Evolutionary conservation across 2,888 invertebrate species (phyloP), one percentile per base, ranked within the genome.

Genomic region (Dynastes maya): DNA sequence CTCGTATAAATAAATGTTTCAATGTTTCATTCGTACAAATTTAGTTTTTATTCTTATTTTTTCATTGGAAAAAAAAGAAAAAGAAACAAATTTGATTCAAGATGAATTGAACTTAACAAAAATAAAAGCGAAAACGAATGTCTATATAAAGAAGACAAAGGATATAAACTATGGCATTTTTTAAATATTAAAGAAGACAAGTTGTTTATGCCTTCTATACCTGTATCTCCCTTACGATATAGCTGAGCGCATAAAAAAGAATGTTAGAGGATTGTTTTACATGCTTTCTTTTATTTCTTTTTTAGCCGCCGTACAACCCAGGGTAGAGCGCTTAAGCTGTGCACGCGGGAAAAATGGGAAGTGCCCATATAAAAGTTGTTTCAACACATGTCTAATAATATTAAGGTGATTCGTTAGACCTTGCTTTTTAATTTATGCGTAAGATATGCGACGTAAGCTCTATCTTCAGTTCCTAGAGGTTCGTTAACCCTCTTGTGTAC

Each of bases 91-190:
- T 45, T 16, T 2, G 4, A 55, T 16, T 55, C 16, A 55, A 13
- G 13, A 16, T 55, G 6, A 55, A 55, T n/a, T 55, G n/a, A n/a
- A 55, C 4, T 55, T 55, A 55, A 13, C 32, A 4, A 13, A 51
- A n/a, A 51, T 51, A 51, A 51, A 51, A 16, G 53, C 53, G 53
- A 55, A 55, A 55, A 55, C 53, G n/a, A 55, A 55, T 16, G 16
- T 16, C 16, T 16, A 16, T 16, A 55, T 55, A 3, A 4, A 55
- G 13, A 6, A 55, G n/a, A 55, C 16, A 40, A 74, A 76, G 76
- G 79, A 76, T 76, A 76, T 78, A 79, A 80, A 75, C 75, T 63
- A 58, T 16, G 40, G 65, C 29, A 29, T 32, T 72, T 58, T 58
- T 72, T 72, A 72, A 72, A 72, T 72, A 72, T 72, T 72, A 58